Conservation (phyloP, 1,140 invertebrate species). For the Tetramorium simillimum region DNA sequence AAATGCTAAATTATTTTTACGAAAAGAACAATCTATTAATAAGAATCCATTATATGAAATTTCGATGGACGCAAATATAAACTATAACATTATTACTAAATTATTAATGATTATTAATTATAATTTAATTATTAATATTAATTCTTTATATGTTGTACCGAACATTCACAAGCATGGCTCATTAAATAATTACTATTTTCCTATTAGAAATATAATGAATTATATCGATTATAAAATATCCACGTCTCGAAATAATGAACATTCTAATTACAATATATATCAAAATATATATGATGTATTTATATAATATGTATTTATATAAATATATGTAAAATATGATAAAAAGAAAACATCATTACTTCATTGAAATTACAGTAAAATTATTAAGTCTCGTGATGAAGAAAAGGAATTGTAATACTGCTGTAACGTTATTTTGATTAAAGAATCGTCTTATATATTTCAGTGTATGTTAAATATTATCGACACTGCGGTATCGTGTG, state of each 20-base stretch:
- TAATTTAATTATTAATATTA: constrained; percentile 4
- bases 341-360: background rate
- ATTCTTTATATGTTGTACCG: background rate
- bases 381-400: background rate
- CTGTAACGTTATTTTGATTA: background rate
- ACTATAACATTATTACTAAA: background rate
- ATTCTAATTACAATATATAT: background rate
- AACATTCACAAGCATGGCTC: background rate
- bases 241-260: background rate
- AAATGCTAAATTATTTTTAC: background rate
- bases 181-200: constrained; percentile 16
- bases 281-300: background rate
- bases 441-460: background rate
- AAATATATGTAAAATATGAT: background rate
- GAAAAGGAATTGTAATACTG: background rate
- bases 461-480: background rate
- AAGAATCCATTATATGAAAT: background rate
- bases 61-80: background rate
- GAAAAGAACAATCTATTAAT: background rate
- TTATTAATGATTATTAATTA: background rate
- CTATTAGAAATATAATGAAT: background rate
- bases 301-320: background rate
- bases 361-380: background rate
- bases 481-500: background rate
- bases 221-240: background rate